phyloP scores from a whole-genome alignment of 2,888 invertebrate species.

The Brachylomia viminalis region DNA sequence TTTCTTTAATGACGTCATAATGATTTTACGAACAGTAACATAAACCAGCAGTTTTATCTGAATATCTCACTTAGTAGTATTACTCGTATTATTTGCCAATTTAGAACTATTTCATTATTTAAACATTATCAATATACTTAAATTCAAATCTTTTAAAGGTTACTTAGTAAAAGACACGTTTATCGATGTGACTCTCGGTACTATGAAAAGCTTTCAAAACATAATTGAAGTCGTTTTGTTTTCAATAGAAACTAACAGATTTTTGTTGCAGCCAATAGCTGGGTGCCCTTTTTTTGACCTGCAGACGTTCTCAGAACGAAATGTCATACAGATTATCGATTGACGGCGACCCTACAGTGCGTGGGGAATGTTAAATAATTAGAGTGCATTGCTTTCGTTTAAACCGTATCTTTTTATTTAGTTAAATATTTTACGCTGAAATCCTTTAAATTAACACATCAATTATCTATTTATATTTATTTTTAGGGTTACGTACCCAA shows the following conservation, averaged over 20 bases:
- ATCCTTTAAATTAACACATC: background rate
- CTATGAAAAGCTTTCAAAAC: constrained; percentile 64
- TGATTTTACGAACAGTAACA: too few species aligned
- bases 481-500: too few species aligned
- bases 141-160: background rate
- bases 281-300: constrained; percentile 78
- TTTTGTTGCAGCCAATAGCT: constrained; percentile 76
- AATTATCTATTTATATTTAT: background rate
- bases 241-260: constrained; percentile 72
- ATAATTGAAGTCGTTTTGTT: constrained; percentile 73
- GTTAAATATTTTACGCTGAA: background rate
- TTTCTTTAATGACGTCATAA: background rate
- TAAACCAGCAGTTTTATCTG: background rate
- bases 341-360: constrained; percentile 76
- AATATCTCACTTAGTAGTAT: background rate
- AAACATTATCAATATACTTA: background rate
- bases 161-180: constrained; percentile 11
- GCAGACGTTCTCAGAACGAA: constrained; percentile 81
- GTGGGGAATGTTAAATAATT: constrained; percentile 76
- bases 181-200: constrained; percentile 52
- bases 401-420: constrained; percentile 20
- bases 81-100: background rate
- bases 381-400: constrained; percentile 62
- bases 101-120: background rate
- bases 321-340: constrained; percentile 84